These are phyloP conservation scores for Pachypeltis micranthus DNA, from an alignment of 1,140 invertebrate species.

Conservation along the genomic window DNA sequence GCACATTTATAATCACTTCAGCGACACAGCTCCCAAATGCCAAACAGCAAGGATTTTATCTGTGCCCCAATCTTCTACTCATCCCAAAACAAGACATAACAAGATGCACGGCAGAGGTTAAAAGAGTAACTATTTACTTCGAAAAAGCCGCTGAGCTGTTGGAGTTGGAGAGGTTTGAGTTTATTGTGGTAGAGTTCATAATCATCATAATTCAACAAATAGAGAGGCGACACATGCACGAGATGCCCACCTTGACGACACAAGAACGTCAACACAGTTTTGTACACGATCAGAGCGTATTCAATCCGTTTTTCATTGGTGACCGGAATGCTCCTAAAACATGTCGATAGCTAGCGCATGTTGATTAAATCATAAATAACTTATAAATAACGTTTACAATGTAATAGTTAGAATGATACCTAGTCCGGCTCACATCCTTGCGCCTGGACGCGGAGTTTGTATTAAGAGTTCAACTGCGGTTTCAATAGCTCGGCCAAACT, in stretches of 20 bases:
- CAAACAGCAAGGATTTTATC: not conserved
- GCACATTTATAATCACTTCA: too few relatives aligned
- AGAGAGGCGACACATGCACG: constrained; percentile 29
- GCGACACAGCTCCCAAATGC: too few relatives aligned
- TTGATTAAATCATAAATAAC: too few relatives aligned
- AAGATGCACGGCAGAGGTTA: too few relatives aligned
- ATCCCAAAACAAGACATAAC: not conserved
- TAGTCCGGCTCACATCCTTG: too few relatives aligned
- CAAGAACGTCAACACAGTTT: constrained; percentile 30
- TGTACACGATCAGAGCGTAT: constrained; percentile 9
- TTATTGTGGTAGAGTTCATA: constrained; percentile 25
- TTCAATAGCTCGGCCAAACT: too few relatives aligned
- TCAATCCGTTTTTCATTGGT: not conserved
- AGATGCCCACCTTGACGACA: constrained; percentile 29
- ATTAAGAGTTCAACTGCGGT: too few relatives aligned
- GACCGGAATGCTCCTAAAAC: constrained; percentile 12
- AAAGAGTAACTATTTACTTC: not conserved
- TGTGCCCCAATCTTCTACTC: not conserved
- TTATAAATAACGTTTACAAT: too few relatives aligned
- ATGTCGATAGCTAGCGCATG: too few relatives aligned
- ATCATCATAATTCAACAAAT: constrained; percentile 32
- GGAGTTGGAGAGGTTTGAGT: not conserved
- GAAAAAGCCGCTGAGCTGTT: not conserved
- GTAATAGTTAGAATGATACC: too few relatives aligned
- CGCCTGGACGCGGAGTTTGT: too few relatives aligned